phyloP scores from a whole-genome alignment of 2,113 vertebrate genomes.

The Hippocampus barbouri region DNA sequence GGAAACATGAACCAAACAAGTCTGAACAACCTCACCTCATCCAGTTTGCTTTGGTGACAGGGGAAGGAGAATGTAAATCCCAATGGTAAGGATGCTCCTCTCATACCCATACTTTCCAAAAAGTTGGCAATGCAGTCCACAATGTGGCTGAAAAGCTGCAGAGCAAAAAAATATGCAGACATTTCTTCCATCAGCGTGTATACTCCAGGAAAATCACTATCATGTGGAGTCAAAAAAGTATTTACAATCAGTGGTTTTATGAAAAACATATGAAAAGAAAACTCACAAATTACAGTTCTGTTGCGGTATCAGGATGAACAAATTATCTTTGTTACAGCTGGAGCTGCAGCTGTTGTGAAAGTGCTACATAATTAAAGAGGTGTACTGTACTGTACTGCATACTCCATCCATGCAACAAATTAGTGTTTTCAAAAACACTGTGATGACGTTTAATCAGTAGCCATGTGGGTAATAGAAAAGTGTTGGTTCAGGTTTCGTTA shows the following conservation, averaged over 20 bases:
- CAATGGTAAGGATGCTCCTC: constrained; percentile 81
- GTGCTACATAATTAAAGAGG: too few species aligned
- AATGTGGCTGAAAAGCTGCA: constrained; percentile 91
- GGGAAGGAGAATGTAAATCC: constrained; percentile 99
- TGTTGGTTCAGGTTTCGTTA: too few species aligned
- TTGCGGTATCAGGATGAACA: too few species aligned
- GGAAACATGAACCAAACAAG: background rate
- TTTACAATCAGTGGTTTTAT: background rate
- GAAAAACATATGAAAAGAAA: background rate
- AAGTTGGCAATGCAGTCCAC: constrained; percentile 90
- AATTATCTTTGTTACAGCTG: too few species aligned
- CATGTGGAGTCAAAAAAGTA: background rate
- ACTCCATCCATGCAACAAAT: too few species aligned
- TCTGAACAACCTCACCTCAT: constrained; percentile 75
- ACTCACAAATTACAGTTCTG: too few species aligned
- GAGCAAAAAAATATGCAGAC: background rate
- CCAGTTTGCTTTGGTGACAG: constrained; percentile 85
- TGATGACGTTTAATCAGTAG: too few species aligned
- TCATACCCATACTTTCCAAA: constrained; percentile 95
- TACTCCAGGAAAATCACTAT: background rate
- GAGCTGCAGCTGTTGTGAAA: too few species aligned
- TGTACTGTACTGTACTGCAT: too few species aligned
- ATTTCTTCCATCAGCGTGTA: background rate
- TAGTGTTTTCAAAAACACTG: too few species aligned
- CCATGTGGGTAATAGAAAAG: too few species aligned